These are phyloP conservation scores for Manis javanica DNA, from an alignment of 2,797 vertebrate genomes.

Conservation along the genomic window DNA sequence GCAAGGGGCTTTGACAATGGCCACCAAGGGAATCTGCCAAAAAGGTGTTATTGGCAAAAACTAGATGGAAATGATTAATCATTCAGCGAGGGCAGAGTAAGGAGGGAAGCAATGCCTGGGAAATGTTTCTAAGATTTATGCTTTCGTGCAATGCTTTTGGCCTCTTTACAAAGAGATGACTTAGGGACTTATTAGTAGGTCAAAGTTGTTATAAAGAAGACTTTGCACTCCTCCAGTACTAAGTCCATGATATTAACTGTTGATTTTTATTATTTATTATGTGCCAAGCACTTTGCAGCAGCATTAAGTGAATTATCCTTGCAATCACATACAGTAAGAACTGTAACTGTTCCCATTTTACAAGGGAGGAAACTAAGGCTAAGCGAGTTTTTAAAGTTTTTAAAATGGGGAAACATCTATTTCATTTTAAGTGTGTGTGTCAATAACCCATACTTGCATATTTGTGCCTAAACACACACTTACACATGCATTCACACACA, in stretches of 20 bases:
- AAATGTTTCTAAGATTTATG: not conserved
- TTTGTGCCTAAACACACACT: not conserved
- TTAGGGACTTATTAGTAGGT: not conserved
- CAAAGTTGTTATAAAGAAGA: not conserved
- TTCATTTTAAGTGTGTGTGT: not conserved
- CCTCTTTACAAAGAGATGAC: conserved; percentile 8
- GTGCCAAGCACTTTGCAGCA: not conserved
- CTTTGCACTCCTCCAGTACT: not conserved
- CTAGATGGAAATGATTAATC: not conserved
- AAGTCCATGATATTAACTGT: not conserved
- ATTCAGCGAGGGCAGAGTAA: not conserved
- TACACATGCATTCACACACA: not conserved
- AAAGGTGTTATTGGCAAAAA: not conserved
- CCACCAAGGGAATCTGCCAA: not conserved
- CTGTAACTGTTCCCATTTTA: not conserved
- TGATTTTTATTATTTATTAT: conserved; percentile 18
- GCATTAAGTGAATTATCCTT: not conserved
- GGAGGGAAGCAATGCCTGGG: not conserved
- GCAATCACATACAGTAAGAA: not conserved
- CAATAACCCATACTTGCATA: not conserved
- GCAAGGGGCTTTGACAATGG: not conserved
- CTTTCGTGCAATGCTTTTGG: not conserved
- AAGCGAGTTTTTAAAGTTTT: not conserved
- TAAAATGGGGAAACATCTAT: not conserved
- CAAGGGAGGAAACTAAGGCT: not conserved